Evolutionary conservation across 1,140 invertebrate genomes (phyloP).

Genomic region (Scaptomyza pallida): DNA sequence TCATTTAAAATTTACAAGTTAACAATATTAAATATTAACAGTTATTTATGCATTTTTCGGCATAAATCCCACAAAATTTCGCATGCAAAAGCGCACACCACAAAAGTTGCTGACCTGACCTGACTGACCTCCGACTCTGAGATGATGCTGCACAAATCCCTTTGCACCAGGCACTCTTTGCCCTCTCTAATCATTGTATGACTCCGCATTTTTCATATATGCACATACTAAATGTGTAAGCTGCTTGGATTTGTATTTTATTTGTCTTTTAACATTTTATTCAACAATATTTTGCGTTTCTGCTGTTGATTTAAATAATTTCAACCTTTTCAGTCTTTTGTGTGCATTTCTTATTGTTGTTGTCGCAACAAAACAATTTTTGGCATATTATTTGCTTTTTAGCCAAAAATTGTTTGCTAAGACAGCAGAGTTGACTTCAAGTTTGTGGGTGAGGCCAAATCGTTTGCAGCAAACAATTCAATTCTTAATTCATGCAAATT

Average conservation of each 20-base stretch:
- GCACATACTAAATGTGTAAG: slow-evolving; percentile 38
- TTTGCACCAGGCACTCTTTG: neutral
- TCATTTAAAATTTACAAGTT: slow-evolving; percentile 83
- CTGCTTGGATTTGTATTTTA: slow-evolving; percentile 43
- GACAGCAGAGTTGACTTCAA: slow-evolving; percentile 67
- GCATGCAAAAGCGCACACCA: slow-evolving; percentile 67
- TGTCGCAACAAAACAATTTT: slow-evolving; percentile 23
- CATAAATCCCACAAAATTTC: slow-evolving; percentile 79
- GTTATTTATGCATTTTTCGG: slow-evolving; percentile 82
- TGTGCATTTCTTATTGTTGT: slow-evolving; percentile 23
- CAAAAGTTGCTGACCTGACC: slow-evolving; percentile 53
- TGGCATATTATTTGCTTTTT: slow-evolving; percentile 63
- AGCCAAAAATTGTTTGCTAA: slow-evolving; percentile 66
- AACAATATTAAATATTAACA: slow-evolving; percentile 83
- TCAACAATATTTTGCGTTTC: slow-evolving; percentile 60
- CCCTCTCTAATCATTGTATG: slow-evolving; percentile 31
- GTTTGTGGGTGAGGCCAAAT: slow-evolving; percentile 31
- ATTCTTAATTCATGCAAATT: slow-evolving; percentile 75
- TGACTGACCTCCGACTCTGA: slow-evolving; percentile 13
- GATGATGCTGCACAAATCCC: slow-evolving; percentile 44
- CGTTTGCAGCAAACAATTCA: slow-evolving; percentile 50
- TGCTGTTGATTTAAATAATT: slow-evolving; percentile 79
- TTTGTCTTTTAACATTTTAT: slow-evolving; percentile 74
- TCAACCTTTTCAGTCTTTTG: slow-evolving; percentile 57
- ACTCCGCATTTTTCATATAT: slow-evolving; percentile 66